Conservation (phyloP, 2,113 vertebrate genomes). For the Tautogolabrus adspersus region DNA sequence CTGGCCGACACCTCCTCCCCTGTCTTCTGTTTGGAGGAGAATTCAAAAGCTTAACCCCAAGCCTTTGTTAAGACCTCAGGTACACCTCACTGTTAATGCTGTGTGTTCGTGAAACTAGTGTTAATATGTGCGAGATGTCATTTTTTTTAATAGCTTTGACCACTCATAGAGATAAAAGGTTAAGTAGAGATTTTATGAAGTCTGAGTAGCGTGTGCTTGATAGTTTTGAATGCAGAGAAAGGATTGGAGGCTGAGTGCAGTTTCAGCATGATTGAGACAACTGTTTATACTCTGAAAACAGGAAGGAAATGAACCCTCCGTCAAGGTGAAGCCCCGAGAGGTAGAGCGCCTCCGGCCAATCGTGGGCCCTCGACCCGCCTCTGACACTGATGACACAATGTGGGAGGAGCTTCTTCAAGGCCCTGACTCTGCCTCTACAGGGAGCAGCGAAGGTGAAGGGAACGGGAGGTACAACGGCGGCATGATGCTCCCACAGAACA, state of each 20-base stretch:
- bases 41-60: constrained; percentile 56
- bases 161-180: too few relatives aligned
- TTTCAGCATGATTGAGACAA: not conserved
- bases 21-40: constrained; percentile 79
- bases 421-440: constrained; percentile 90
- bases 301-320: constrained; percentile 46
- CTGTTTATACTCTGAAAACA: constrained; percentile 25
- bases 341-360: constrained; percentile 83
- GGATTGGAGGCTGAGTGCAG: too few relatives aligned
- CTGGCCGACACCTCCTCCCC: constrained; percentile 78
- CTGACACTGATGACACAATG: constrained; percentile 94
- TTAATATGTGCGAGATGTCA: not conserved
- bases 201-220: too few relatives aligned
- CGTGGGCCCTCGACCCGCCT: constrained; percentile 87
- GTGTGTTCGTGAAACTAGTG: not conserved
- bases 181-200: too few relatives aligned
- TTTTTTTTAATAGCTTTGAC: too few relatives aligned
- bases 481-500: constrained; percentile 66
- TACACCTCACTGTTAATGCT: constrained; percentile 3
- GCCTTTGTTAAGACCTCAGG: constrained; percentile 41
- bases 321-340: constrained; percentile 53
- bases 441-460: constrained; percentile 91
- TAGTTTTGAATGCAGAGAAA: too few relatives aligned
- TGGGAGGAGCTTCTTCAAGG: constrained; percentile 97
- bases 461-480: constrained; percentile 59